Evolutionary conservation across 2,888 invertebrate genomes (phyloP), one percentile per base, ranked within the genome.

Genomic region (Oconnorella tubifera): DNA sequence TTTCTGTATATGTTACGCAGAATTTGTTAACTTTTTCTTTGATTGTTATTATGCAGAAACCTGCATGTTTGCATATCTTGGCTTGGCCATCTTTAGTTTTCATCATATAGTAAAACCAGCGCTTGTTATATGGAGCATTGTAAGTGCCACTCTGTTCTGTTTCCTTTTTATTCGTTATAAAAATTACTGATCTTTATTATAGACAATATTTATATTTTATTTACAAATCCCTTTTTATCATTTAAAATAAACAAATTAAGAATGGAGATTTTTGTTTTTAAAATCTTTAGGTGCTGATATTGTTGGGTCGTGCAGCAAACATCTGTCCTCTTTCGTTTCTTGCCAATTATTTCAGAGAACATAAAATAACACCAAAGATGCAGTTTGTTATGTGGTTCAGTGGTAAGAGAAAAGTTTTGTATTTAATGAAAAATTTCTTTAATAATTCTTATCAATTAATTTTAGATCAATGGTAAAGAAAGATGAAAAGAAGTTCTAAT

Each of bases 311-410:
- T 76, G 98, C 98, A 27, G 89, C 92, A 67, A 99, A 98, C 79
- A 98, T 99, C 68, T 99, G 96, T 80, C 98, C 98, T 1, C 83
- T 99, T 60, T 92, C 96, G 0, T 87, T 90, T 76, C 85, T 98
- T 48, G 91, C 95, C 62, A 99, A 99, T 82, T 90, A 90, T 82
- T 99, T 98, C 82, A 87, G 97, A 23, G 94, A 96, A 79, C 97
- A 97, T 83, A 95, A 95, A 83, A 98, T 99, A 65, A 97, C 96
- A 0, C 90, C 89, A 80, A 94, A 95, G 83, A 97, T 95, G 93
- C 96, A 96, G 89, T 96, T 97, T 78, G 95, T 98, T 67, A 98
- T 98, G 97, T 98, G 97, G 97, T 97, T 97, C 81, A 95, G 95
- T 81, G 91, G 89, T 88, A 80, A 82, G 64, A 10, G 10, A 19